Conservation (phyloP, 2,888 invertebrate species). For the Polyploca ridens region DNA sequence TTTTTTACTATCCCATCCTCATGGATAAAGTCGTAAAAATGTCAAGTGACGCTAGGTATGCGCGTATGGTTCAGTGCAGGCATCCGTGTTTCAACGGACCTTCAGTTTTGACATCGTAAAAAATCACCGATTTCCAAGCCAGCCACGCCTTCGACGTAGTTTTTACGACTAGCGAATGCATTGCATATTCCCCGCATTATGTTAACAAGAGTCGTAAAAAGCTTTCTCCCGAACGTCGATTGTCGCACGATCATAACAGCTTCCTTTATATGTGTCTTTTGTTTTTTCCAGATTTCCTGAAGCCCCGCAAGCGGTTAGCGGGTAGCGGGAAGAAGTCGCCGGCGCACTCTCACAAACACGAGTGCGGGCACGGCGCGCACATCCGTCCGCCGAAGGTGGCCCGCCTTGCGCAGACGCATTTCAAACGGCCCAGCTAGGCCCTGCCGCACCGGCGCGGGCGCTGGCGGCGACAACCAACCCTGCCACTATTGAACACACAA, state of each 20-base stretch:
- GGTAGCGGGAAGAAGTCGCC: slow-evolving; percentile 80
- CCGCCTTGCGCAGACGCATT: slow-evolving; percentile 69
- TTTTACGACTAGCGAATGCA: slow-evolving; percentile 55
- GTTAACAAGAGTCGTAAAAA: slow-evolving; percentile 50
- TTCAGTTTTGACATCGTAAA: slow-evolving; percentile 1
- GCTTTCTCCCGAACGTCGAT: slow-evolving; percentile 33
- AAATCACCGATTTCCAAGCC: slow-evolving; percentile 17
- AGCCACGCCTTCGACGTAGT: slow-evolving; percentile 31
- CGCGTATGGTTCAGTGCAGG: slow-evolving; percentile 1
- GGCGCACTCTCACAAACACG: slow-evolving; percentile 71
- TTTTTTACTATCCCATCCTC: slow-evolving; percentile 59
- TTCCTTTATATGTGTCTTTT: slow-evolving; percentile 26
- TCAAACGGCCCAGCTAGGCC: slow-evolving; percentile 77
- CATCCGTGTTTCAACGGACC: slow-evolving; percentile 5
- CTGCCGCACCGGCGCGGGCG: slow-evolving; percentile 22
- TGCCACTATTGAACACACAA: slow-evolving; percentile 40
- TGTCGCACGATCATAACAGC: slow-evolving; percentile 26
- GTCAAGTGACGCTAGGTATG: slow-evolving; percentile 17
- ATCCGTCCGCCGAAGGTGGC: slow-evolving; percentile 80
- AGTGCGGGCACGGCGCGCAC: slow-evolving; percentile 75
- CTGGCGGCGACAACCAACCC: slow-evolving; percentile 24
- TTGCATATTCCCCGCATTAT: slow-evolving; percentile 41
- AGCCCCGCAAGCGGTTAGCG: slow-evolving; percentile 86
- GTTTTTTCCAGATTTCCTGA: slow-evolving; percentile 87
- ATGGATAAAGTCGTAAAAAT: slow-evolving; percentile 75